Evolutionary conservation across 2,113 vertebrate genomes (phyloP), one percentile per base, ranked within the genome.

Genomic region (Illadopsis cleaveri): DNA sequence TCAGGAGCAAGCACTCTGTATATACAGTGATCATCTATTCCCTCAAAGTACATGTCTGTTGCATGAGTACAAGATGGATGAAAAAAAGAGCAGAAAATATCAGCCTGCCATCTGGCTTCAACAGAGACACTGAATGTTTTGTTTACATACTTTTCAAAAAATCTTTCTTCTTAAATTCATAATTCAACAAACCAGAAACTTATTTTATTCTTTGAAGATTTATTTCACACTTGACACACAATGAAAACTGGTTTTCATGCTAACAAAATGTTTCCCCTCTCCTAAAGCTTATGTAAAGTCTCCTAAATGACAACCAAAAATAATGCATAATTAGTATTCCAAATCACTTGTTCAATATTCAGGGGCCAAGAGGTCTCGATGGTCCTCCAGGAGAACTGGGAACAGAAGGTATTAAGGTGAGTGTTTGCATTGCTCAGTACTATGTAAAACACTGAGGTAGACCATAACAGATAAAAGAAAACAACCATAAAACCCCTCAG

Each of bases 351-450:
- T 86, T 94, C 75, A 64, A 83, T 91, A 50, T 96, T 40, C 88
- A 99, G 99, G 99, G 99, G 21, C 99, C 99, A 77, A 98, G 89
- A 96, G 99, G 99, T 96, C 90, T 97, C 13, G 99, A 99, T 14
- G 99, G 99, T 89, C 98, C 97, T 48, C 64, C 80, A 33, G 99
- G 99, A 97, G 99, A 99, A 50, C 94, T 97, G 51, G 99, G 99
- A 54, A 94, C 95, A 83, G 97, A 98, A 90, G 99, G 99, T 72
- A 80, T 96, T 86, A 99, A 99, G 99, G 99, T 99, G 98, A 98
- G 94, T 81, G 68, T 40, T 96, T 95, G 37, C 23, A 27, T 85
- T 58, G 68, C 84, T 96, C 87, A 40, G 30, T 47, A 50, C 35
- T 25, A 1, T 33, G 56, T 44, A 84, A 87, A 95, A 54, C 25